Evolutionary conservation across 2,113 vertebrate species (phyloP).

Genomic region (Gobio gobio): DNA sequence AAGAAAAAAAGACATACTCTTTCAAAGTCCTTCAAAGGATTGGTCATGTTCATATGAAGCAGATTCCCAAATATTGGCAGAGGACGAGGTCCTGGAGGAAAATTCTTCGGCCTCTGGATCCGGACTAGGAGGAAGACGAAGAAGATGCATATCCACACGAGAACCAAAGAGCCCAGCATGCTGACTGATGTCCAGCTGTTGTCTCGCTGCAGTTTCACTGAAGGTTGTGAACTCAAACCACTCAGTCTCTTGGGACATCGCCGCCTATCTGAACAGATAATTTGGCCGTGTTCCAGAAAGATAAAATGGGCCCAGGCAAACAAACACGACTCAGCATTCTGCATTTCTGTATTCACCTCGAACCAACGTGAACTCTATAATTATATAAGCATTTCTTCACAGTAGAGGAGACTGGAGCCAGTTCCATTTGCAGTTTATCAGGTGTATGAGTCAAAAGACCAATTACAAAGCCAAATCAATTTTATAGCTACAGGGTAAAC

Average conservation of each 20-base stretch:
- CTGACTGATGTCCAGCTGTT: constrained; percentile 31
- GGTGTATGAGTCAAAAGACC: background rate
- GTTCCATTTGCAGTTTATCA: background rate
- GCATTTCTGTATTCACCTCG: background rate
- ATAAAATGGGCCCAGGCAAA: background rate
- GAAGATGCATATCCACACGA: constrained; percentile 61
- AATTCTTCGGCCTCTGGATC: constrained; percentile 70
- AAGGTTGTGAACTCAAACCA: background rate
- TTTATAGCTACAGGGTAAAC: background rate
- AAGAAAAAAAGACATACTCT: constrained; percentile 64
- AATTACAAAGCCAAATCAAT: background rate
- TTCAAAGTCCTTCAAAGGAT: constrained; percentile 72
- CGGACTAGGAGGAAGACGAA: constrained; percentile 58
- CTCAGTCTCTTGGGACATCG: background rate
- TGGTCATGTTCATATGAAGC: constrained; percentile 62
- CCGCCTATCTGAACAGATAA: background rate
- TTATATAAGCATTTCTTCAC: background rate
- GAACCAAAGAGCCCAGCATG: constrained; percentile 64
- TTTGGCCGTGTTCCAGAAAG: background rate
- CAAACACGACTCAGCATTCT: too few relatives aligned
- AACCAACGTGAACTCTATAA: background rate
- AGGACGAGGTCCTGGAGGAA: constrained; percentile 71
- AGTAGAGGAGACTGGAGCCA: background rate
- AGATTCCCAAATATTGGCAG: constrained; percentile 73
- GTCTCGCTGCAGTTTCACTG: background rate